Base-by-base conservation (phyloP, 1,140 invertebrate species). In the Mizuhopecten yessoensis region DNA sequence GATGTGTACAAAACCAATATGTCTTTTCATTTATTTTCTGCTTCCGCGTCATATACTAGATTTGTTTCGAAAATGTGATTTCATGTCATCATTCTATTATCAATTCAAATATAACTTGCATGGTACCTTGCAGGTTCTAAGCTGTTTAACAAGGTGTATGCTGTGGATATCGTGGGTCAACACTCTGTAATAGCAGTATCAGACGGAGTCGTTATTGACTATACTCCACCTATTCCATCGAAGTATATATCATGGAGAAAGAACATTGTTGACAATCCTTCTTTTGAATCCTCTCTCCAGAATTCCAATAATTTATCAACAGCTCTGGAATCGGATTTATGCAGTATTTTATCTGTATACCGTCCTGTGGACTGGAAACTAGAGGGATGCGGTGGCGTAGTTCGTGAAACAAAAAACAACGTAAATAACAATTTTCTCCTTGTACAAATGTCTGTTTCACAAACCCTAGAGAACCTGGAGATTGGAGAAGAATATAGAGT, bases 131-230 rank as follows among this genome's bases (percentile, higher is more conserved):
- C 45, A 57, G 45, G 45, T 57, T 57, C 45, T 57, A 57, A 11
- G 45, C 23, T 87, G 15, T 90, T 87, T 34, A 90, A 90, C 86
- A 90, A 90, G 23, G 89, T 90, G 3, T 87, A 90, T 87, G 89
- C 89, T 9, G 34, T 49, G 3, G 89, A 90, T 49, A 33, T 87
- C 17, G 86, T 87, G 33, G 89, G 89, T 87, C 87, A 42, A 15
- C 33, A 17, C 13, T 90, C 89, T 34, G 9, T 34, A 29, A 49
- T 87, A 10, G 89, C 86, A 45, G 89, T 90, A n/a, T 90, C 89
- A 29, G 57, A 90, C 36, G 89, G 89, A 23, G 45, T 87, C 36
- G 87, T 86, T 33, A 42, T 87, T 15, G 89, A 90, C 29, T 34
- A 33, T 11, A 45, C 86, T 17, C 29, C 39, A 42, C 89, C 89